Evolutionary conservation across 2,113 vertebrate genomes (phyloP).

Genomic region (Mastomys coucha): DNA sequence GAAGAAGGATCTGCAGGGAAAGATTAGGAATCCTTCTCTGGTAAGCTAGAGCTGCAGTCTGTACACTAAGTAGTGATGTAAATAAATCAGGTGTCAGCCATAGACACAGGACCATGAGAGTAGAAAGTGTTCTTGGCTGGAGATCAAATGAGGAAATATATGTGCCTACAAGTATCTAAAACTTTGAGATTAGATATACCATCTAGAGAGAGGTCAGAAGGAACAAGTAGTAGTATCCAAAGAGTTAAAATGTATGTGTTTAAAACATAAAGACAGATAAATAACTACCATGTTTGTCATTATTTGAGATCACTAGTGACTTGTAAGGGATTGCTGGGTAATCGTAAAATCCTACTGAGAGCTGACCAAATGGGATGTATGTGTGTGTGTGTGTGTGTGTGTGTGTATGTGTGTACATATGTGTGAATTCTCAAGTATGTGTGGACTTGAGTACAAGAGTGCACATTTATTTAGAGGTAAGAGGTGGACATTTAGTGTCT

Average conservation of each 20-base stretch:
- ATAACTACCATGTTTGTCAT: background rate
- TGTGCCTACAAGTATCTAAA: background rate
- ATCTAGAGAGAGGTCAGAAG: background rate
- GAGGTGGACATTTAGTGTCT: no score
- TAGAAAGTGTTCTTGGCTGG: background rate
- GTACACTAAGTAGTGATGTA: background rate
- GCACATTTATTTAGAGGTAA: background rate
- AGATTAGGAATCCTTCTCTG: background rate
- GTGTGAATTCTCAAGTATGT: background rate
- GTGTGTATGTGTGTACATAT: background rate
- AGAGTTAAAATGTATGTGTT: background rate
- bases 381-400: background rate
- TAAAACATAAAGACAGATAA: background rate
- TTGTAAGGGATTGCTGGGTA: background rate
- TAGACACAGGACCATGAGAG: background rate
- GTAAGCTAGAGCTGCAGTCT: background rate
- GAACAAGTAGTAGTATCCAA: background rate
- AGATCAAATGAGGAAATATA: background rate
- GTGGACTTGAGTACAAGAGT: background rate
- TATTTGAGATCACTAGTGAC: background rate
- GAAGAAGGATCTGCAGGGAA: background rate
- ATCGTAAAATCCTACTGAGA: background rate
- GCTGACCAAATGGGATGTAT: background rate
- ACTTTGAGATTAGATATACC: background rate
- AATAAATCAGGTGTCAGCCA: background rate